Evolutionary conservation across 2,888 invertebrate species (phyloP), one percentile per base, ranked within the genome.

Genomic region (Machimus atricapillus): DNA sequence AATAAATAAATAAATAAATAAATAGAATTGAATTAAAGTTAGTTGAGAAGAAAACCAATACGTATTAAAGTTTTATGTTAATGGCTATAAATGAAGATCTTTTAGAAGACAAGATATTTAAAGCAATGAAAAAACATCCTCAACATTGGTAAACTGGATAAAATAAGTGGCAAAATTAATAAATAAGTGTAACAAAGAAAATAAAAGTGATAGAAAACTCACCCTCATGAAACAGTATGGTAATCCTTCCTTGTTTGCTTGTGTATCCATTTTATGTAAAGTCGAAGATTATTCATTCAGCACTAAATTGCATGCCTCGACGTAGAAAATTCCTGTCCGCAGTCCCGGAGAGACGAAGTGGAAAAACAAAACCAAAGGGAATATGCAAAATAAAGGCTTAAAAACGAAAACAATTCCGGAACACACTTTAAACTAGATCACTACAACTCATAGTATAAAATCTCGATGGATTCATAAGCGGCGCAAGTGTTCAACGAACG

Each of bases 181-280:
- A 46, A 3, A 46, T 46, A 46, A 46, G 14, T 46, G 12, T 46
- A 46, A 14, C 4, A 4, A 46, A 46, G 3, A 1, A 12, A 3
- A 46, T 66, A 66, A 66, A 66, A 12, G 0, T 19, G 9, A 6
- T 23, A n/a, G 46, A 58, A 8, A 58, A 86, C 86, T 86, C 27
- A 86, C 86, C 81, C 86, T 40, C 79, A 86, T 86, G 40, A 86
- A 86, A 19, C 40, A 73, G 58, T 79, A 81, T 73, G 86, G 81
- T 79, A 86, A 66, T 73, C 79, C 73, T 19, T 86, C 86, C 77
- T 86, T 86, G 52, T 86, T 56, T 34, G 52, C 77, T 19, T 56
- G 78, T n/a, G 43, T 86, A 86, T 86, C 86, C 86, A 86, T 86
- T 86, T 86, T 86, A 27, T 86, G 27, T 16, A 40, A 73, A 74